Evolutionary conservation across 2,113 vertebrate species (phyloP).

Genomic region (Bolborhynchus lineola): DNA sequence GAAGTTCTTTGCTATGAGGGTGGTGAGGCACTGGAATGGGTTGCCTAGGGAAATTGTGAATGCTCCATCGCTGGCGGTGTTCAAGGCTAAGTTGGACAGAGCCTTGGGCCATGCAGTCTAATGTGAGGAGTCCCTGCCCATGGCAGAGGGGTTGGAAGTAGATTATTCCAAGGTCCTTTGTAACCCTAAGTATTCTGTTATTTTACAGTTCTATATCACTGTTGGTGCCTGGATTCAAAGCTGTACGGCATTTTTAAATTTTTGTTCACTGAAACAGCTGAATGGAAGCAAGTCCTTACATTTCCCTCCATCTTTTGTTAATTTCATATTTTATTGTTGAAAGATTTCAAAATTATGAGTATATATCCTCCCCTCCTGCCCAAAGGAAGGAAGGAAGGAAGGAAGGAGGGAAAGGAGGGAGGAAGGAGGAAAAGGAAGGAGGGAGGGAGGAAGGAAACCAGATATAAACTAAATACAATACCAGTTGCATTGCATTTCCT

Average conservation of each 20-base stretch:
- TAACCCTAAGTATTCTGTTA: no score
- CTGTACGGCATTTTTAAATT: neutral
- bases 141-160: no score
- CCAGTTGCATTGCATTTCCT: neutral
- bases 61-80: no score
- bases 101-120: no score
- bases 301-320: neutral
- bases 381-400: accelerated
- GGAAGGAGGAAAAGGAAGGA: no score
- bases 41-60: no score
- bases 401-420: no score
- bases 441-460: neutral
- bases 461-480: neutral
- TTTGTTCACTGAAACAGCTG: neutral
- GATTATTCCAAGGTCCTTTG: no score
- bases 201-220: neutral
- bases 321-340: neutral
- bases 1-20: no score
- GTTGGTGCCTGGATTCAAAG: neutral
- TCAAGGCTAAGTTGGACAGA: no score
- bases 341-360: neutral
- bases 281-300: neutral
- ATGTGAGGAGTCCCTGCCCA: no score
- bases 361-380: neutral
- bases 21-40: no score